Evolutionary conservation across 2,888 invertebrate genomes (phyloP).

Genomic region (Drosophila nr. perissopoda): DNA sequence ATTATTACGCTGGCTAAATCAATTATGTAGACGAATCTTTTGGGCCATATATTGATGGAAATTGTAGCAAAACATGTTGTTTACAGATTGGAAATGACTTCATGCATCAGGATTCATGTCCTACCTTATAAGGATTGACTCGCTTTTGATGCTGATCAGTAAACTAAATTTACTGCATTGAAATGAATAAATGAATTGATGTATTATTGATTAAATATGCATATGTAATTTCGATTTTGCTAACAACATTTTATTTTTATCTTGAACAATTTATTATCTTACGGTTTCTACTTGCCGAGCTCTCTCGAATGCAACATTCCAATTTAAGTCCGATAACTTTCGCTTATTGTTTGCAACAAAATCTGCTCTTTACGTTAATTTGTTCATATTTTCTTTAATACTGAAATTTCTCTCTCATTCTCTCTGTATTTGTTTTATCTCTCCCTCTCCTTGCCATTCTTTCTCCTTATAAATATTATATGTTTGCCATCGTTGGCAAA

Average conservation of each 20-base stretch:
- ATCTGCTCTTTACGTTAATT: not conserved
- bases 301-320: not conserved
- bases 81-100: not conserved
- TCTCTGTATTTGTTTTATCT: not conserved
- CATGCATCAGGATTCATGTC: not conserved
- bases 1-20: slow-evolving; percentile 71
- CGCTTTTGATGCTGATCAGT: not conserved
- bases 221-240: not conserved
- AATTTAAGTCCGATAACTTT: not conserved
- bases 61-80: not conserved
- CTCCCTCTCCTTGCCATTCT: not conserved
- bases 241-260: not conserved
- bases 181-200: no score
- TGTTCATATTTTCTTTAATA: not conserved
- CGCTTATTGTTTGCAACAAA: not conserved
- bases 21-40: slow-evolving; percentile 37
- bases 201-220: not conserved
- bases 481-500: not conserved
- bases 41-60: not conserved
- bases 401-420: not conserved
- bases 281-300: not conserved
- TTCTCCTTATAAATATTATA: not conserved
- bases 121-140: not conserved
- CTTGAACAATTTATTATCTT: not conserved
- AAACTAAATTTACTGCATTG: not conserved